Evolutionary conservation across 1,140 invertebrate genomes (phyloP).

Genomic region (Acromyrmex echinatior): DNA sequence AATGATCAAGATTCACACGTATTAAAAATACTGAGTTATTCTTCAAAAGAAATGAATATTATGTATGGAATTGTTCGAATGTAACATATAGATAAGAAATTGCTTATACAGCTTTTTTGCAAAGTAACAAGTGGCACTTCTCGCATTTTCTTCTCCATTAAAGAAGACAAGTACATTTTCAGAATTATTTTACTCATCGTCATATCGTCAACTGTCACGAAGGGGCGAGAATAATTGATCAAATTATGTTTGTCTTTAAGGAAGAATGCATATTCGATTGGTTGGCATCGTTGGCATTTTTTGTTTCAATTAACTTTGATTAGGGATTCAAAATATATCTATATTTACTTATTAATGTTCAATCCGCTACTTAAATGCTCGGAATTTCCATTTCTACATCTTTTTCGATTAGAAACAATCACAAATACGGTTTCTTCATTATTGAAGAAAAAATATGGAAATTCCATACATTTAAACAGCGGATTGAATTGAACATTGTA

Average conservation of each 20-base stretch:
- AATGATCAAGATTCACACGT: background rate
- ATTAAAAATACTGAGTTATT: background rate
- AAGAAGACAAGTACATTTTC: constrained; percentile 28
- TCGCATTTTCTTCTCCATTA: constrained; percentile 1
- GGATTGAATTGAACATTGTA: background rate
- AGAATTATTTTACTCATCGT: constrained; percentile 30
- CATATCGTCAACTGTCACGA: constrained; percentile 34
- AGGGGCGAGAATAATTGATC: background rate
- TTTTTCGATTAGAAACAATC: too few species aligned
- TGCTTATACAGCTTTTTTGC: background rate
- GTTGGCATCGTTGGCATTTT: background rate
- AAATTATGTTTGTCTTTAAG: constrained; percentile 30
- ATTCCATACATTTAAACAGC: background rate
- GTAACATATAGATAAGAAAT: background rate
- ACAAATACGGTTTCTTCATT: background rate
- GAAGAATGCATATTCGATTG: constrained; percentile 3
- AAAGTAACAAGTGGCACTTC: background rate
- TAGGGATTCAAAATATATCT: background rate
- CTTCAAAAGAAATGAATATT: background rate
- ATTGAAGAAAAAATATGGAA: background rate
- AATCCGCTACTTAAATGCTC: background rate
- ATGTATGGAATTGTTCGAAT: background rate
- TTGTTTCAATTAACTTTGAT: background rate
- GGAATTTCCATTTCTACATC: background rate
- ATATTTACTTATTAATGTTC: background rate